These are phyloP conservation scores for Aphodius granarius DNA, from an alignment of 2,888 invertebrate species.

Conservation along the genomic window DNA sequence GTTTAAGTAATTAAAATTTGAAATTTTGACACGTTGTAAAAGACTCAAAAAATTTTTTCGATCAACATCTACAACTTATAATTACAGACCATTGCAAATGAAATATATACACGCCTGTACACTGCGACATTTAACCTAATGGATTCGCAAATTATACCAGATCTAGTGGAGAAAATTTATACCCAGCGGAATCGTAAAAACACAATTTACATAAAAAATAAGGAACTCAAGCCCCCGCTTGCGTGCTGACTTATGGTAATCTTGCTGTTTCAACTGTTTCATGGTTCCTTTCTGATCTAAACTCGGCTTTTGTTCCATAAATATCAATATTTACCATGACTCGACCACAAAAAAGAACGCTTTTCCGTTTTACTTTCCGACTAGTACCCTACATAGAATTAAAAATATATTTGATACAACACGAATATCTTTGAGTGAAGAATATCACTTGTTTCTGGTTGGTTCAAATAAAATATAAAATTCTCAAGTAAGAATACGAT, in stretches of 20 bases:
- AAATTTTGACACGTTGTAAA: not conserved
- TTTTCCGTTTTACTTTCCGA: not conserved
- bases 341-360: not conserved
- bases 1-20: not conserved
- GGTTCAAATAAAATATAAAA: too few species aligned
- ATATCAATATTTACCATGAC: slow-evolving; percentile 2
- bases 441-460: too few species aligned
- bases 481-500: too few species aligned
- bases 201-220: slow-evolving; percentile 9
- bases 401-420: too few species aligned
- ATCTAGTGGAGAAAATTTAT: not conserved
- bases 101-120: not conserved
- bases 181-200: not conserved
- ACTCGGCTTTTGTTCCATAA: not conserved
- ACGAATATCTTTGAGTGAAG: too few species aligned
- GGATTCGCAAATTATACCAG: not conserved
- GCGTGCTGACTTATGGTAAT: slow-evolving; percentile 12
- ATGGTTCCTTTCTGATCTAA: slow-evolving; percentile 5
- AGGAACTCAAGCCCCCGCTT: not conserved
- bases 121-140: not conserved
- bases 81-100: slow-evolving; percentile 3
- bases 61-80: not conserved
- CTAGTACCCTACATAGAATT: too few species aligned
- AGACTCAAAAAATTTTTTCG: not conserved
- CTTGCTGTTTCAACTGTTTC: slow-evolving; percentile 4